Conservation (phyloP, 1,140 invertebrate species). For the Uloborus diversus region DNA sequence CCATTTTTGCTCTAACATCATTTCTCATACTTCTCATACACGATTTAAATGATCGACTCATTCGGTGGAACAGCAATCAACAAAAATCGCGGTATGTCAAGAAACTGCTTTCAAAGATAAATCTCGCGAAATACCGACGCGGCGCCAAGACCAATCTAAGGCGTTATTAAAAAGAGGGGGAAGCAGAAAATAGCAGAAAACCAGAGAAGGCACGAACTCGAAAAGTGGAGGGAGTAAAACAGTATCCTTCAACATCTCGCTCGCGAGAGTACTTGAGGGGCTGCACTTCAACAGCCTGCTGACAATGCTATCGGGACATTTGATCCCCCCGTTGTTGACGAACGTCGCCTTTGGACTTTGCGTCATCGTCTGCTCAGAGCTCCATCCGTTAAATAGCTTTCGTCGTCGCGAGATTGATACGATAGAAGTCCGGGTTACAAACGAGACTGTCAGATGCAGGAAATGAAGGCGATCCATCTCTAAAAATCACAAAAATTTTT, state of each 20-base stretch:
- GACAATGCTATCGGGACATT: conserved; percentile 1
- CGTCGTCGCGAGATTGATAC: not conserved
- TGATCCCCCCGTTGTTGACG: not conserved
- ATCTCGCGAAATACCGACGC: not conserved
- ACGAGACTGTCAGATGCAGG: not conserved
- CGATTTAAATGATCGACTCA: no score
- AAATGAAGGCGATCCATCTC: not conserved
- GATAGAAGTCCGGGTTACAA: not conserved
- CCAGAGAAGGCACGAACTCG: no score
- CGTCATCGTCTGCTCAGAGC: not conserved
- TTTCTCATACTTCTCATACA: no score
- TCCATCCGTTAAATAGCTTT: not conserved
- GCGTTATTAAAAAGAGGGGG: not conserved
- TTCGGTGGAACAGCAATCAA: not conserved
- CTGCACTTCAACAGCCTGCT: not conserved
- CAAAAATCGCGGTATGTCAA: no score
- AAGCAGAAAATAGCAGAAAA: not conserved
- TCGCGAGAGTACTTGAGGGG: not conserved
- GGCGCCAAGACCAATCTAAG: not conserved
- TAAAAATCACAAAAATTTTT: no score
- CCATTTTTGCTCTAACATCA: no score
- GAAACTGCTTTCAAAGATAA: not conserved
- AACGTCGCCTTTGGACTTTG: not conserved
- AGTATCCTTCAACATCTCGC: not conserved
- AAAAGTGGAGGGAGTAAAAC: not conserved